Evolutionary conservation across 2,888 invertebrate genomes (phyloP).

Genomic region (Nymphalis polychloros): DNA sequence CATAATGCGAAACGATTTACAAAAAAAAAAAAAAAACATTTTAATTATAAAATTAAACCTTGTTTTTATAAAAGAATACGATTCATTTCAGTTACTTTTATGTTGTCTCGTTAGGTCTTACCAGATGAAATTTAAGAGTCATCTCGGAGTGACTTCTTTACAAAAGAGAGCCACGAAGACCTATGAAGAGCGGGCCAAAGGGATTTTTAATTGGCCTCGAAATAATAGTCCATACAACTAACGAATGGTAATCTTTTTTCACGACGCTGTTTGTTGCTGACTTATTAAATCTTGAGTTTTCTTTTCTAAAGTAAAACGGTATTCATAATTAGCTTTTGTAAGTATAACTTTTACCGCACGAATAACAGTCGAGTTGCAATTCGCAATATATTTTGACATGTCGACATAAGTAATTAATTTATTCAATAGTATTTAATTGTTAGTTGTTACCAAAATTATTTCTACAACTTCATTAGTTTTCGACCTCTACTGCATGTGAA

Average conservation of each 20-base stretch:
- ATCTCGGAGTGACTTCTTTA: slow-evolving; percentile 57
- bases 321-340: slow-evolving; percentile 4
- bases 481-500: neutral
- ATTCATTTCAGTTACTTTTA: slow-evolving; percentile 44
- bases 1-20: neutral
- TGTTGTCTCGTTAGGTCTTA: slow-evolving; percentile 64
- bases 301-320: slow-evolving; percentile 6
- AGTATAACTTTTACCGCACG: slow-evolving; percentile 6
- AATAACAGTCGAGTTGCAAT: neutral
- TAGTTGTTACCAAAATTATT: slow-evolving; percentile 11
- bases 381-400: slow-evolving; percentile 8
- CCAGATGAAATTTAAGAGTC: slow-evolving; percentile 71
- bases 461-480: slow-evolving; percentile 14
- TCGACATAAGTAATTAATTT: slow-evolving; percentile 6
- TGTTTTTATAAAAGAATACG: slow-evolving; percentile 19
- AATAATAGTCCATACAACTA: slow-evolving; percentile 54
- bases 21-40: neutral
- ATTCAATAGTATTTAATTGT: slow-evolving; percentile 8
- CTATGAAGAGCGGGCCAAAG: slow-evolving; percentile 58
- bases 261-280: slow-evolving; percentile 14
- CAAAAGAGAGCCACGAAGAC: slow-evolving; percentile 64
- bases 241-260: slow-evolving; percentile 21
- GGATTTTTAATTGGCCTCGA: slow-evolving; percentile 74
- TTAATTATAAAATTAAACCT: slow-evolving; percentile 11
- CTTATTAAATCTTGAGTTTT: slow-evolving; percentile 10